Base-by-base conservation (phyloP, 1,140 invertebrate species). In the Panagrolaimus sp. region DNA sequence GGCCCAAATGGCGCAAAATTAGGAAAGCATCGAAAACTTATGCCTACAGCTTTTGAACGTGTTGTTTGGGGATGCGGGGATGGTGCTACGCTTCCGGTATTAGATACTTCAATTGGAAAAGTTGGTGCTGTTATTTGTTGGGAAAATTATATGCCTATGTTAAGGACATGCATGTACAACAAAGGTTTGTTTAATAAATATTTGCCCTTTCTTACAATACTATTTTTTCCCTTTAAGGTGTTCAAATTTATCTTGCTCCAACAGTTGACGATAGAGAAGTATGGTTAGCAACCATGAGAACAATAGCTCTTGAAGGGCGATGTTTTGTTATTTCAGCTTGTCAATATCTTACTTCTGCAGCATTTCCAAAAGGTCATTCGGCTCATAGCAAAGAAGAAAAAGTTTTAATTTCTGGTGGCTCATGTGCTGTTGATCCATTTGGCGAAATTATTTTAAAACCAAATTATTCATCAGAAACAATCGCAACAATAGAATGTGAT, bases 131-230 rank as follows among this genome's bases (percentile, higher is more conserved):
- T 74, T 1, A 79, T 83, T 65, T 83, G 81, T 66, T 83, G 81
- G 81, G 81, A 83, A 68, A 81, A 82, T 66, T 82, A 80, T 70
- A 83, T 83, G 79, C 77, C 77, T 23, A 57, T 80, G 47, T 68
- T 78, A 31, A 43, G 77, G 45, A 66, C 71, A 20, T 57, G 70
- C 14, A 43, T 77, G 45, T 78, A 78, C 63, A 61, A 61, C 42
- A 78, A 80, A 48, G 77, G 75, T 74, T 8, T 43, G 7, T 47
- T 2, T 64, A 4, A 38, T 2, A 38, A 4, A 4, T 64, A 16
- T 8, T n/a, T 16, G 5, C 47, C 2, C n/a, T 16, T 51, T n/a
- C n/a, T n/a, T 16, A 16, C 23, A 51, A 16, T n/a, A 51, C 5
- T 3, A 4, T 23, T n/a, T 16, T n/a, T 16, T 23, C 31, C 11